Evolutionary conservation across 2,888 invertebrate species (phyloP).

Genomic region (Mayetiola destructor): DNA sequence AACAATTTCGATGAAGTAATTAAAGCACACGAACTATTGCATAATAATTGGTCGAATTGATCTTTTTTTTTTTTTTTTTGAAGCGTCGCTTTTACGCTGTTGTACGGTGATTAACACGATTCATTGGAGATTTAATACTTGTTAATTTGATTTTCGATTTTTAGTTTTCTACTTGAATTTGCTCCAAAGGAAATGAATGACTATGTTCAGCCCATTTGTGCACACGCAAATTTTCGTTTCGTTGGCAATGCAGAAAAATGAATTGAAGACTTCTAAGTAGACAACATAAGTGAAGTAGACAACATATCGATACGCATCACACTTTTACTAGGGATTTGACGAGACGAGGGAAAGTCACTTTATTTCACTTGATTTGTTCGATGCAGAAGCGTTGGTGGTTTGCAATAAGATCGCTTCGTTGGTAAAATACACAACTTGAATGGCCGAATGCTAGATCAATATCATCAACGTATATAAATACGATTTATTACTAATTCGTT

Average conservation of each 20-base stretch:
- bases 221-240: background rate
- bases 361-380: constrained; percentile 2
- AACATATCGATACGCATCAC: background rate
- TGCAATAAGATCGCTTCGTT: too few relatives aligned
- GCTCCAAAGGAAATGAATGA: too few relatives aligned
- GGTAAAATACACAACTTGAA: constrained; percentile 9
- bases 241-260: too few relatives aligned
- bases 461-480: too few relatives aligned
- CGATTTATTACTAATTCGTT: too few relatives aligned
- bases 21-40: constrained; percentile 10
- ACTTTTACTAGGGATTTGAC: background rate
- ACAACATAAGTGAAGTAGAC: background rate
- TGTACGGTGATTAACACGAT: constrained; percentile 10
- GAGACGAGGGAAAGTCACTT: background rate
- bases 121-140: constrained; percentile 10
- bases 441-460: background rate
- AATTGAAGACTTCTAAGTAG: too few relatives aligned
- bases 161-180: constrained; percentile 2
- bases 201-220: background rate
- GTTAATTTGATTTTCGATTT: constrained; percentile 12
- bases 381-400: background rate
- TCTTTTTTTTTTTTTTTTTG: background rate
- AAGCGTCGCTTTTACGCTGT: background rate
- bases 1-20: constrained; percentile 9
- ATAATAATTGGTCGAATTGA: too few relatives aligned